Evolutionary conservation across 1,140 invertebrate genomes (phyloP), one percentile per base, ranked within the genome.

Genomic region (Drosophila paulistorum): DNA sequence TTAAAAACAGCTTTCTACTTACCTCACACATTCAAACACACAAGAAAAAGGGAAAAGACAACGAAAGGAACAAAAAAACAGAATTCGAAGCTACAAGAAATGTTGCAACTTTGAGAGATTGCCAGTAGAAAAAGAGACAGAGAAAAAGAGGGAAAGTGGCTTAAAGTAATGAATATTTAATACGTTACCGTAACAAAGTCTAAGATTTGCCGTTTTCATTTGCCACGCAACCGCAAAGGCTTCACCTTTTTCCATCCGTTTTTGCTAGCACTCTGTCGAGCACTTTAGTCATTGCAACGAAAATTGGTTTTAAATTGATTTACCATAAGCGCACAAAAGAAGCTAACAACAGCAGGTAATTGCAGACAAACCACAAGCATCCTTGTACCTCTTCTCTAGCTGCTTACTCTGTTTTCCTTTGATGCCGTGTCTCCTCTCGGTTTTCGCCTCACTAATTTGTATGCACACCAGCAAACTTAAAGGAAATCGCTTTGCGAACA

Each of bases 251-350:
- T 30, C 6, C 42, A 37, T 37, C 35, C 9, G 35, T 37, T 37
- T 37, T 37, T 37, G 23, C 26, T 35, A n/a, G 45, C 33, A 33
- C 33, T 70, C 66, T 45, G 37, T 60, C 60, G 45, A 23, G 76
- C 74, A 70, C 69, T 70, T 76, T 66, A 77, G 65, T 76, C 73
- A 76, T 76, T 76, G 66, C 57, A 69, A 61, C 69, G 71, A 79
- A 89, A 89, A 89, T 89, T 89, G 85, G 81, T 89, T 89, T 89
- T 89, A 89, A 89, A 89, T 89, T 89, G 84, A 89, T 89, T 89
- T 89, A 89, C 71, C 81, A 89, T 89, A 81, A 89, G 84, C 74
- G 67, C 45, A 37, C 54, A 54, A 71, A 17, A 51, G 30, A 13
- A 33, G 23, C 45, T 20, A 59, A 54, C 37, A 45, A 64, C 39